Evolutionary conservation across 2,888 invertebrate species (phyloP).

Genomic region (Apomyelois bistriatella): DNA sequence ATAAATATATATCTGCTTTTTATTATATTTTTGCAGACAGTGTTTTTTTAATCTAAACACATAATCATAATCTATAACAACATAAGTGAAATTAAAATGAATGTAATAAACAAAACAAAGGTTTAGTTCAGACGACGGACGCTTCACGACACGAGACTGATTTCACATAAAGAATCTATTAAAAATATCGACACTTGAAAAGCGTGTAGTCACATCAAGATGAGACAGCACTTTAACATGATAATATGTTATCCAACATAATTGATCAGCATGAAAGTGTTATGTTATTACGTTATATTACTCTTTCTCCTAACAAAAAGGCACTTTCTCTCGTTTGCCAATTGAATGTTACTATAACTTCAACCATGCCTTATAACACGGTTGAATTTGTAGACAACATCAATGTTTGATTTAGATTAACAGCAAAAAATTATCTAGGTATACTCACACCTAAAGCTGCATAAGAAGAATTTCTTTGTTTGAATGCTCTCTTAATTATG

Average conservation of each 20-base stretch:
- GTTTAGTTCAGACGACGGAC: too few relatives aligned
- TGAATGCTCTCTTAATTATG: too few relatives aligned
- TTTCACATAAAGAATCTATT: not conserved
- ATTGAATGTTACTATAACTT: constrained; percentile 12
- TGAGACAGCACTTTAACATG: not conserved
- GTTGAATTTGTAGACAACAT: constrained; percentile 14
- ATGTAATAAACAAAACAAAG: too few relatives aligned
- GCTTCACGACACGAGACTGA: too few relatives aligned
- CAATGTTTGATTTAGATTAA: constrained; percentile 18
- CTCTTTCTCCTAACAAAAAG: constrained; percentile 9
- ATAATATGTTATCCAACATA: constrained; percentile 10
- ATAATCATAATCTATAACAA: too few relatives aligned
- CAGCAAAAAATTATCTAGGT: constrained; percentile 10
- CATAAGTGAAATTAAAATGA: too few relatives aligned
- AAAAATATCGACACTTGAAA: not conserved
- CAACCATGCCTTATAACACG: constrained; percentile 18
- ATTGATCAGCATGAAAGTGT: constrained; percentile 13
- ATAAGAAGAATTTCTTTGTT: too few relatives aligned
- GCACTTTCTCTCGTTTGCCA: constrained; percentile 9
- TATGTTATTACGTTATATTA: constrained; percentile 12
- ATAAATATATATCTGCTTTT: too few relatives aligned
- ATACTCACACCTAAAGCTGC: not conserved
- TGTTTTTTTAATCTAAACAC: too few relatives aligned
- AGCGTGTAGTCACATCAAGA: not conserved
- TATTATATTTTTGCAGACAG: too few relatives aligned